Base-by-base conservation (phyloP, 2,113 vertebrate species). In the Suncus etruscus region DNA sequence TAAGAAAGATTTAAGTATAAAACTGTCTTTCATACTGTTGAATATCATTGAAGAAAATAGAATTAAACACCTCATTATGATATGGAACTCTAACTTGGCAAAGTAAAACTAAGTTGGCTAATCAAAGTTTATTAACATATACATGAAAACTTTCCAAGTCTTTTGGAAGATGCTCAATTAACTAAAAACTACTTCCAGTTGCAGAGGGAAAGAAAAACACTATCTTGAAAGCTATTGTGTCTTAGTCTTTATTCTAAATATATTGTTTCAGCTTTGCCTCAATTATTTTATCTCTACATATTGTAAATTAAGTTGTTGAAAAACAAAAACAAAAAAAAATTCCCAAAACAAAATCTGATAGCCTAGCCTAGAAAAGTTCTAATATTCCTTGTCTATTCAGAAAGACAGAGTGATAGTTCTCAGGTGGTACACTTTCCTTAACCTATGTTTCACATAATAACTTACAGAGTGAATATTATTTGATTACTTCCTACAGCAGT, bases 1-100 rank as follows among this genome's bases (percentile, higher is more conserved):
- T 54, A 54, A 54, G 51, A 54, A 54, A 54, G 15, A 22, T 87
- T 86, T 79, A 58, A 65, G 45, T 47, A 47, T 58, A 50, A 70
- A 87, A 45, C 32, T 85, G 32, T 8, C 69, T 82, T 91, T 87
- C 50, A 47, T 63, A 89, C 24, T 74, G 83, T n/a, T 63, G 47
- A 93, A 65, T 48, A 89, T 27, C 50, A 51, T 0, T 58, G 75
- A 29, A 50, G 6, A 25, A n/a, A 39, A 75, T 70, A 54, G 72
- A 92, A 81, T 84, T 81, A 69, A 32, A 81, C 87, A 47, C 8
- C n/a, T 79, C 45, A 74, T 91, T 84, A 90, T n/a, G 45, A 39
- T 51, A 63, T n/a, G 29, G 48, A 24, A 54, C 39, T 76, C 73
- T 89, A 85, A 54, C 51, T 89, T 91, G 90, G 75, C 86, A 31